Percentiles rank a stretch among this genome's conserved stretches.
phyloP scores from a whole-genome alignment of 2,888 invertebrate genomes.

The Rhodophaea formosa region DNA sequence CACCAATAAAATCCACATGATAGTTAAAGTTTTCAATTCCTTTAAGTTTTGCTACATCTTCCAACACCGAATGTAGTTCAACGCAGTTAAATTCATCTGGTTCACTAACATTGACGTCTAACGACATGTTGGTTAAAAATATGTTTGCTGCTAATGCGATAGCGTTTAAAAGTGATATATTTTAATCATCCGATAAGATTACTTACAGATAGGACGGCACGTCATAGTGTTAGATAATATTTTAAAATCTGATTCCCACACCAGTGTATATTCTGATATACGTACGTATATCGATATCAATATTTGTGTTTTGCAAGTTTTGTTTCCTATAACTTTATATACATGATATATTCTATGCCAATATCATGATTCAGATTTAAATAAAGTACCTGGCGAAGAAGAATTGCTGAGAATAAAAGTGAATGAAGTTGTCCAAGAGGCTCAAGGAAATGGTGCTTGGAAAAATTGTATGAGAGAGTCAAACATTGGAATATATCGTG shows the following conservation, averaged over 20 bases:
- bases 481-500: constrained; percentile 12
- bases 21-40: constrained; percentile 58
- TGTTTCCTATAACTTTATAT: too few species aligned
- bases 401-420: constrained; percentile 47
- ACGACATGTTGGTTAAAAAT: constrained; percentile 51
- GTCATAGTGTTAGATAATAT: not conserved
- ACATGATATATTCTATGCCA: too few species aligned
- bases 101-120: constrained; percentile 72
- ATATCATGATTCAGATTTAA: constrained; percentile 31
- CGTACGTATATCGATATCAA: not conserved
- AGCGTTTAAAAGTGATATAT: constrained; percentile 7
- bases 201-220: not conserved
- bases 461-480: constrained; percentile 41
- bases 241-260: not conserved
- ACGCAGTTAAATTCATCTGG: constrained; percentile 65
- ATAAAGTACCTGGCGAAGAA: constrained; percentile 34
- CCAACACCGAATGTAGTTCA: constrained; percentile 58
- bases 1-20: constrained; percentile 61
- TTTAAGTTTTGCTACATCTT: constrained; percentile 48
- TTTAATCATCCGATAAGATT: constrained; percentile 4
- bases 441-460: constrained; percentile 50
- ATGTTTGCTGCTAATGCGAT: not conserved
- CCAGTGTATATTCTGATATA: not conserved
- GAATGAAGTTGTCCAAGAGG: constrained; percentile 61
- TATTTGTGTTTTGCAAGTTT: not conserved